Base-by-base conservation (phyloP, 1,140 invertebrate species). In the Drosophila kurseongensis region DNA sequence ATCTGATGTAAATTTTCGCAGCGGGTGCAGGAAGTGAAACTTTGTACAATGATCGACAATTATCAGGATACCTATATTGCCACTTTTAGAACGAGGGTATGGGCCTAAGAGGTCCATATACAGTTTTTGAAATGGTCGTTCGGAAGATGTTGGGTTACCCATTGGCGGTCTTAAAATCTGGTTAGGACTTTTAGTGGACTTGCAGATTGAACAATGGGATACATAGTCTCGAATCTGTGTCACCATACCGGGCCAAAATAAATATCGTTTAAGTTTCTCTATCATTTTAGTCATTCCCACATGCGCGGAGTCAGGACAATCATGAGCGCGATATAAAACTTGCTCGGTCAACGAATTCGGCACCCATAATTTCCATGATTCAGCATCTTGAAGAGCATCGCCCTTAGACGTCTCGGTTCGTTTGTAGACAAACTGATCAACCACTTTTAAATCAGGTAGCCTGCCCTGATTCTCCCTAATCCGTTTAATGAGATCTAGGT, bases 351-450 rank as follows among this genome's bases (percentile, higher is more conserved):
- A 36, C n/a, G 6, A 68, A 35, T 9, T 16, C 1, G 67, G 52
- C 32, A 56, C 18, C 60, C 67, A 71, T 10, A 63, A 27, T 10
- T 71, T 71, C 67, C 67, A 63, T 13, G 60, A 14, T 13, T 29
- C 23, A 2, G 12, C 12, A 16, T 35, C 36, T 38, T 38, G 36
- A 12, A 38, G 10, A 12, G 10, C 9, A 12, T 38, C 51, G 1
- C 45, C 45, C 4, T 10, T 51, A 9, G 36, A 23, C 23, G 23
- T 2, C 23, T 23, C 23, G 23, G 23, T 23, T 23, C 23, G 23
- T 23, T 23, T 23, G 23, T 23, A 23, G 23, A 23, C 23, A 23
- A 23, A 23, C 36, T 12, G 36, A 48, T 57, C 14, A 63, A 50
- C 6, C 23, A 23, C 23, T 23, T 23, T 23, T 23, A 23, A 23